These are phyloP conservation scores for Progne subis DNA, from an alignment of 2,113 vertebrate genomes.

Conservation along the genomic window DNA sequence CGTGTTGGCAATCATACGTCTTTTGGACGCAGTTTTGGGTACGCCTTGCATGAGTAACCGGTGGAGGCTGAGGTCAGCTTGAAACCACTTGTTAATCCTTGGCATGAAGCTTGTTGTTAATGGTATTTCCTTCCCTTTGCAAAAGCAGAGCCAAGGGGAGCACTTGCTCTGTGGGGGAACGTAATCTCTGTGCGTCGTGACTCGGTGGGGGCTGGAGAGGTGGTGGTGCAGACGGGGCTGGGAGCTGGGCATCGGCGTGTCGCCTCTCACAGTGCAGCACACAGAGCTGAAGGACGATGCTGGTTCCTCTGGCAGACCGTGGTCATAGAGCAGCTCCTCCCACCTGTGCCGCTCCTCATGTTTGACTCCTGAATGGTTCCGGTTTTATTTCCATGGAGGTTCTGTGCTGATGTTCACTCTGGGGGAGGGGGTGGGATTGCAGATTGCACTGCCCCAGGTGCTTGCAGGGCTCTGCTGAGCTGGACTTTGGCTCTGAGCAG, in stretches of 20 bases:
- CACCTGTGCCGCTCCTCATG: rapidly evolving
- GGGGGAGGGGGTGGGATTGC: neutral
- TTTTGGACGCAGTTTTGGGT: neutral
- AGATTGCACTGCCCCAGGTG: neutral
- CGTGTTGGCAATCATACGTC: rapidly evolving
- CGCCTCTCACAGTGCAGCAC: rapidly evolving
- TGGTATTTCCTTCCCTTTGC: neutral
- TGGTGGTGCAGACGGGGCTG: neutral
- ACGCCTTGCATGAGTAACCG: rapidly evolving
- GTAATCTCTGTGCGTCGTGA: rapidly evolving
- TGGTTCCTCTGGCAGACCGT: neutral
- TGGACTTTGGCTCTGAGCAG: neutral
- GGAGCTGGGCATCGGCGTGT: rapidly evolving
- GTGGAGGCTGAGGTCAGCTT: neutral
- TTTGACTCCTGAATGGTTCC: neutral
- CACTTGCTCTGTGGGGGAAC: neutral
- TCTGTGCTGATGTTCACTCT: neutral
- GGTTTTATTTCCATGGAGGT: neutral
- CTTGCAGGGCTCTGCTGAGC: neutral
- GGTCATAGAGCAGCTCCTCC: neutral
- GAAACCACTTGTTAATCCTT: neutral
- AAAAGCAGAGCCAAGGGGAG: neutral
- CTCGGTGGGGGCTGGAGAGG: neutral
- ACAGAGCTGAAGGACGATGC: neutral
- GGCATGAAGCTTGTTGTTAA: neutral